Conservation (phyloP, 2,888 invertebrate genomes). For the Bombylius major region DNA sequence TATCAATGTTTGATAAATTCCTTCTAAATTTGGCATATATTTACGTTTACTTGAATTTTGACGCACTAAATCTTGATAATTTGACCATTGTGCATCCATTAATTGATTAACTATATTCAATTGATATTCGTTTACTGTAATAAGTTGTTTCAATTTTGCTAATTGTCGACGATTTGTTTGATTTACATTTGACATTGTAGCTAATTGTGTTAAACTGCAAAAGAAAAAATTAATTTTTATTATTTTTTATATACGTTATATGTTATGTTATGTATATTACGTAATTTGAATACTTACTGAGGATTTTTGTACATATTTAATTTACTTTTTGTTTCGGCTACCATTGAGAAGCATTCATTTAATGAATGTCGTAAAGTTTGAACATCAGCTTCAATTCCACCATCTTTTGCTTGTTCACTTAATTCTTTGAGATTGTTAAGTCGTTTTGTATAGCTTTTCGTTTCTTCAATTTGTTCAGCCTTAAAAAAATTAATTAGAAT, state of each 20-base stretch:
- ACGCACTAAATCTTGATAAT: constrained; percentile 42
- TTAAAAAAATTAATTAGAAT: constrained; percentile 11
- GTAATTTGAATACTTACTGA: constrained; percentile 21
- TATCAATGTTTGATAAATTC: constrained; percentile 66
- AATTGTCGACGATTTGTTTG: constrained; percentile 42
- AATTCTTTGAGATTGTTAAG: constrained; percentile 46
- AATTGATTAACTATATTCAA: constrained; percentile 56
- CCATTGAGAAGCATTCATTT: constrained; percentile 37
- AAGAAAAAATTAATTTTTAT: not conserved
- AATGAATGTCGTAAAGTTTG: constrained; percentile 38
- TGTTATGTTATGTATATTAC: not conserved
- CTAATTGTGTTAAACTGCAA: constrained; percentile 24
- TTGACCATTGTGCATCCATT: constrained; percentile 66
- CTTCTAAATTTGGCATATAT: constrained; percentile 53
- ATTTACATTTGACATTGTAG: constrained; percentile 24
- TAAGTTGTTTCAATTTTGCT: constrained; percentile 52
- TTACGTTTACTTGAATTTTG: constrained; percentile 31
- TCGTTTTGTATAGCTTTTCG: constrained; percentile 39
- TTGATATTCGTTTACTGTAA: constrained; percentile 63
- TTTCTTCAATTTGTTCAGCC: constrained; percentile 45
- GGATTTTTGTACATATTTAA: constrained; percentile 29
- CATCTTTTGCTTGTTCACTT: constrained; percentile 47
- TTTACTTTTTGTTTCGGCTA: constrained; percentile 32
- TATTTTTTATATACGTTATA: not conserved
- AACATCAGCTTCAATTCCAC: constrained; percentile 50